Percentiles rank a stretch among this genome's conserved stretches.
phyloP scores from a whole-genome alignment of 2,113 vertebrate species.

The Brienomyrus longianalis region DNA sequence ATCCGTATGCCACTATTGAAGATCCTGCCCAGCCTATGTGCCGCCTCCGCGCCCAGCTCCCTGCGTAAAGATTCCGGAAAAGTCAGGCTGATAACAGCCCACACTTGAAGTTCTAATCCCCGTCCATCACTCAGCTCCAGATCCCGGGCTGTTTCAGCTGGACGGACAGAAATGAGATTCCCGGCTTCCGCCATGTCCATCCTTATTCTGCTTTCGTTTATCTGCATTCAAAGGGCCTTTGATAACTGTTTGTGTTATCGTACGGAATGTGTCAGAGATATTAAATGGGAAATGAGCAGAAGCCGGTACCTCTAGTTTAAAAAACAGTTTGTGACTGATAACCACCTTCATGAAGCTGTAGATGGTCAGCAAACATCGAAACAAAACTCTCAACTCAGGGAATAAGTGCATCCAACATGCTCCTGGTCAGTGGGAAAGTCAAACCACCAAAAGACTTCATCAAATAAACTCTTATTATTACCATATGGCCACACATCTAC shows the following conservation, averaged over 20 bases:
- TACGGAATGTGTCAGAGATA: not conserved
- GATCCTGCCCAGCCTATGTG: not conserved
- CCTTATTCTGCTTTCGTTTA: not conserved
- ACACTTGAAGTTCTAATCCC: constrained; percentile 7
- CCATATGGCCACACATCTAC: not conserved
- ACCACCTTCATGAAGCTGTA: not conserved
- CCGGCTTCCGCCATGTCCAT: not conserved
- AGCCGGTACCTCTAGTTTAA: not conserved
- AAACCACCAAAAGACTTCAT: not conserved
- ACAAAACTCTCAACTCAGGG: too few relatives aligned
- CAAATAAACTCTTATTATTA: not conserved
- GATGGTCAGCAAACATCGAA: not conserved
- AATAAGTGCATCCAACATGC: too few relatives aligned
- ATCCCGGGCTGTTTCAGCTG: not conserved
- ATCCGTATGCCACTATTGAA: not conserved
- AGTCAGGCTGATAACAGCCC: constrained; percentile 7
- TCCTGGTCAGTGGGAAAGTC: not conserved
- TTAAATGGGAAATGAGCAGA: not conserved
- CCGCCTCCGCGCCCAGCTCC: not conserved
- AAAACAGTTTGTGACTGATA: not conserved
- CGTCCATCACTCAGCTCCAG: not conserved
- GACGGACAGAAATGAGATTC: not conserved
- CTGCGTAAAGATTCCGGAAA: not conserved
- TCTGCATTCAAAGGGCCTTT: not conserved
- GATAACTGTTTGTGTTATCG: not conserved